Evolutionary conservation across 2,113 vertebrate species (phyloP), one percentile per base, ranked within the genome.

Genomic region (Ceyx cyanopectus): DNA sequence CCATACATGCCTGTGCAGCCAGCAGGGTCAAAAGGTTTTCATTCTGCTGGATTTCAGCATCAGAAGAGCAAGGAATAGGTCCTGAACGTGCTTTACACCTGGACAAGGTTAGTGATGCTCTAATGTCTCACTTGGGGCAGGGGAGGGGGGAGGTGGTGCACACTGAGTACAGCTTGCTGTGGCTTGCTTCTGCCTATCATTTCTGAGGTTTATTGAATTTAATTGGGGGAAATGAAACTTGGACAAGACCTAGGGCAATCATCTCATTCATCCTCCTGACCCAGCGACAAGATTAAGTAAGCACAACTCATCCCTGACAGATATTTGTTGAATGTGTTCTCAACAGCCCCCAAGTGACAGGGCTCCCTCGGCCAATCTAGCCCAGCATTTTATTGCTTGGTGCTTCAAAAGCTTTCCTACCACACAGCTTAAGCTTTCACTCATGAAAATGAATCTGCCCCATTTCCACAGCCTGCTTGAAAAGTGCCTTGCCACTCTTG

Each of bases 141-240:
- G 40, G 60, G 40, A 43, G 16, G 24, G 53, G 27, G 27, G 13
- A 14, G 20, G 3, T 54, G 53, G 53, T 29, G 7, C 29, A 13
- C 41, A 48, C 40, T 57, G 51, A 73, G 62, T 56, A 66, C 15
- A 76, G 74, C 62, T 68, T 34, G 32, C 86, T 84, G 34, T 4
- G 1, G n/a, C 69, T 91, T 74, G 68, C 82, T 91, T 90, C 88
- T 88, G 68, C 85, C 92, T 91, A 60, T 63, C 53, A 69, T 90
- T 95, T 88, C 82, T 93, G 92, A 95, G 90, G 80, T 95, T 94
- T 95, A 89, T 85, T 93, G 93, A 83, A 95, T 92, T 85, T 96
- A 95, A 95, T 94, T 93, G 93, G 73, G 82, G 73, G 43, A 95
- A 95, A 90, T 90, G 51, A 88, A 96, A 94, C 77, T 86, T 82